Conservation (phyloP, 1,140 invertebrate species). For the Aphis craccivora region DNA sequence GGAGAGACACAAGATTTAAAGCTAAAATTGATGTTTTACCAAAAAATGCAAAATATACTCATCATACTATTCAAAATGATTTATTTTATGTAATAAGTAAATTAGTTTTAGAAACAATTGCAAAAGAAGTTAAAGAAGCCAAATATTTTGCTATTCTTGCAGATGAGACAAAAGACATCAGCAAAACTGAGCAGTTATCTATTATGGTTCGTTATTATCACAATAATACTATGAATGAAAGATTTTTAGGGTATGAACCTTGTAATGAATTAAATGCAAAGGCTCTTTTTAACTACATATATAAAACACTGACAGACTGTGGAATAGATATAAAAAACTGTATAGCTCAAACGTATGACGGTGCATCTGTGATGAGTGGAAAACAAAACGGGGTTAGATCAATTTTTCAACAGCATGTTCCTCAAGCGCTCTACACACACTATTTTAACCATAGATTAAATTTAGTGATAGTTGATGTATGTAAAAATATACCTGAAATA, state of each 20-base stretch:
- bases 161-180: background rate
- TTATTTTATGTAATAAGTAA: background rate
- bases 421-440: background rate
- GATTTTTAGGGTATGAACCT: background rate
- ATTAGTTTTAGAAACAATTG: background rate
- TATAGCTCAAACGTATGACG: background rate
- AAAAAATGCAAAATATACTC: conserved; percentile 33
- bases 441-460: background rate
- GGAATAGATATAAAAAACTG: background rate
- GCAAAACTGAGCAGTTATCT: conserved; percentile 19
- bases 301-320: background rate
- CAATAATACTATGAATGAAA: conserved; percentile 18
- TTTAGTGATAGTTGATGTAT: background rate
- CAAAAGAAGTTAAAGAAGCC: background rate
- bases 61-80: conserved; percentile 18
- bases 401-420: background rate
- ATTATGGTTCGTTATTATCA: background rate
- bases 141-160: background rate
- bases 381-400: background rate
- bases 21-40: background rate
- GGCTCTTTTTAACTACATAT: background rate
- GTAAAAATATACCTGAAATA: background rate
- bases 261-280: conserved; percentile 25
- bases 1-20: background rate
- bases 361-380: background rate